Conservation (phyloP, 2,888 invertebrate species). For the Drosophila paucipuncta region DNA sequence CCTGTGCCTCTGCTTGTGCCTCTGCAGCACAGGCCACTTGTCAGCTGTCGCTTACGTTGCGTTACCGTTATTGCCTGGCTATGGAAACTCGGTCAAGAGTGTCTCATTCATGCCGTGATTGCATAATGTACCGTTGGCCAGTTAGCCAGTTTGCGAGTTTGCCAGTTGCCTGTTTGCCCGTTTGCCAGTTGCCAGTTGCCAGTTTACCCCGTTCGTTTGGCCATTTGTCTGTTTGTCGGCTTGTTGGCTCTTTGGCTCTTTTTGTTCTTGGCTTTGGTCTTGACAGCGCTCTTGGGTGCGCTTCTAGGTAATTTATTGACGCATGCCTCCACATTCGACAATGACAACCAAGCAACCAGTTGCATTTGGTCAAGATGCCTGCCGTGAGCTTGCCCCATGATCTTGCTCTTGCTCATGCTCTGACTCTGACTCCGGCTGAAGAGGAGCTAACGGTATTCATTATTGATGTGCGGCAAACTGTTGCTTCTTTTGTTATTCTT, state of each 20-base stretch:
- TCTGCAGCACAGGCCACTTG: conserved; percentile 48
- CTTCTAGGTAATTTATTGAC: conserved; percentile 78
- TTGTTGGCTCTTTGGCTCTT: conserved; percentile 32
- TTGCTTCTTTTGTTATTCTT: conserved; percentile 22
- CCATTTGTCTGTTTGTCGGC: conserved; percentile 31
- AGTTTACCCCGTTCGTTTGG: conserved; percentile 26
- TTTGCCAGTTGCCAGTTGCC: conserved; percentile 17
- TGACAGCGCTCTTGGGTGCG: conserved; percentile 59
- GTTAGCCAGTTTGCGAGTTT: conserved; percentile 35
- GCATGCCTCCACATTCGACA: conserved; percentile 76
- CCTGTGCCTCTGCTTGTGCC: conserved; percentile 7
- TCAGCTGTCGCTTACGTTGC: conserved; percentile 79
- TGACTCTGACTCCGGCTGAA: conserved; percentile 6
- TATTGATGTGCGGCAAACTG: conserved; percentile 67
- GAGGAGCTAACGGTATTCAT: conserved; percentile 65
- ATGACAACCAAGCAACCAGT: conserved; percentile 66
- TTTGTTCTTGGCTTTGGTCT: conserved; percentile 49
- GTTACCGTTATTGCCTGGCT: conserved; percentile 81
- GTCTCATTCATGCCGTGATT: conserved; percentile 84
- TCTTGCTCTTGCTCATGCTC: conserved; percentile 23
- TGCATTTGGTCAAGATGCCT: conserved; percentile 63
- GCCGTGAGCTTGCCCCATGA: conserved; percentile 36
- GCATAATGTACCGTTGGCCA: conserved; percentile 82
- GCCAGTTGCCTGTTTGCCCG: conserved; percentile 16
- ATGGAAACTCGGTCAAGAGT: conserved; percentile 84